Base-by-base conservation (phyloP, 64 coral and sea anemone species). In the Stylophora pistillata region DNA sequence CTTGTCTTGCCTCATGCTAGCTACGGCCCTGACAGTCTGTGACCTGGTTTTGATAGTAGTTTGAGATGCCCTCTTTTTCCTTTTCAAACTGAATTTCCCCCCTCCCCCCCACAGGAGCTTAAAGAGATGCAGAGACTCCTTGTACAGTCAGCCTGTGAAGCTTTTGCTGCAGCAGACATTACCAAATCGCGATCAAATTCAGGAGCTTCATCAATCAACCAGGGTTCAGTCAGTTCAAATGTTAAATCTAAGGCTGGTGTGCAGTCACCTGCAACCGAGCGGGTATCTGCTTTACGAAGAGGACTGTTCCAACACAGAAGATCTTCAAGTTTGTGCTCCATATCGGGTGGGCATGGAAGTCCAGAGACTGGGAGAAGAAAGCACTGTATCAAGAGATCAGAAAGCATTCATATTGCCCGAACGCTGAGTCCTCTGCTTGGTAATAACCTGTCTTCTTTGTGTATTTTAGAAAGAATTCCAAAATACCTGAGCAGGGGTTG, bases 131-230 rank as follows among this genome's bases (percentile, higher is more conserved):
- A 99, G 37, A 89, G 90, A 32, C 91, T 92, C 33, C 79, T 99
- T 70, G 93, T 99, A 7, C 97, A 99, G 27, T 99, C 97, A 85
- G 93, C 90, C 30, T 99, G 93, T 87, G 97, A 99, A 61, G 87
- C 89, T 26, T 99, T 99, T 86, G 79, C 87, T 3, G 93, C 97
- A 5, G 82, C 89, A 33, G 97, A 99, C 56, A 81, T 95, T 9
- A 88, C 93, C 21, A 99, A 95, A 41, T 95, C 93, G 54, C 91
- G 93, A 28, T 99, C 97, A 71, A 99, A 91, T 74, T 95, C 93
- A 3, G 86, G 86, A 61, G 76, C 93, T 16, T 99, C 97, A 17
- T 90, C 93, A 13, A 56, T 78, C 66, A 84, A 82, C 77, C 94
- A 89, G 11, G 81, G 76, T 71, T 53, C 86, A 78, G 2, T 32